Evolutionary conservation across 2,113 vertebrate species (phyloP), one percentile per base, ranked within the genome.

Genomic region (Notothenia rossii): DNA sequence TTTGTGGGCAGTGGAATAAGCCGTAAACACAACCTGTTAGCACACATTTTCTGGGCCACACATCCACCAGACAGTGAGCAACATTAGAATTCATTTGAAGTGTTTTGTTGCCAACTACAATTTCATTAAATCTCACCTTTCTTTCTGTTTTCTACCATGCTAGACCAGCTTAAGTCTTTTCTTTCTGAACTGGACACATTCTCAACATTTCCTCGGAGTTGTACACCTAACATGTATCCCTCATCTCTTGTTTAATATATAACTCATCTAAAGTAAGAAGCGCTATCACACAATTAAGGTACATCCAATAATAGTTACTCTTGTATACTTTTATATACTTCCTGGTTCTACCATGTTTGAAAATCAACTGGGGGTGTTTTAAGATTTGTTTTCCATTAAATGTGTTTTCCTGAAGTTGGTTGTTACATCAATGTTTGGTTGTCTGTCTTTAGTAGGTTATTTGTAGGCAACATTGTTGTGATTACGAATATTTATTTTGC

Each of bases 311-410:
- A 15, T 20, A 46, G 33, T 53, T 46, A 22, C 18, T 49, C 48
- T 55, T 14, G 67, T 67, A 22, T 22, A 22, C 22, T 22, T 5
- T 9, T 22, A 5, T n/a, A 29, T 56, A 78, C 55, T 68, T 69
- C 75, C 75, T 73, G 70, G 69, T 58, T 78, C 9, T 0, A 69
- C 69, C 69, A 69, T 29, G 36, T 55, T 73, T 61, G 10, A 77
- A 22, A 1, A n/a, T 6, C 17, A 4, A 15, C 7, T 33, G 63
- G 8, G 50, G 54, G 45, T 43, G 14, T 2, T 59, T 7, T 14
- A 33, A 40, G 46, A 40, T 40, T 1, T n/a, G 6, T 25, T 48
- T 49, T 7, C 4, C 1, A 64, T 9, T 2, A 10, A 45, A 11
- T 14, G 6, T 45, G 2, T 55, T 40, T 40, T 63, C 22, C 49